These are phyloP conservation scores for Petrophora chlorosata DNA, from an alignment of 2,888 invertebrate genomes.

Conservation along the genomic window DNA sequence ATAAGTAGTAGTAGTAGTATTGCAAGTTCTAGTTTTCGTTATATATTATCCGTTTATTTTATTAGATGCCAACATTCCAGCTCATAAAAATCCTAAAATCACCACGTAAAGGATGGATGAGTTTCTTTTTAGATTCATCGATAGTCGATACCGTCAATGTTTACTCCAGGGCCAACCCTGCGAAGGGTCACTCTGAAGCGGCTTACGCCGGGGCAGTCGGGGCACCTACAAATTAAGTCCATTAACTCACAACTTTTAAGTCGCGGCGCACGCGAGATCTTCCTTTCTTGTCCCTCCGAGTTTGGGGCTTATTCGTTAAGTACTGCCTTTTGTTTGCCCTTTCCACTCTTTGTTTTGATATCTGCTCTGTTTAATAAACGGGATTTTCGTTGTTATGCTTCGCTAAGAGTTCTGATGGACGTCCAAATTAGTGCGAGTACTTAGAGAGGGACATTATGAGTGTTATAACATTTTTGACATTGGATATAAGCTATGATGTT, in stretches of 20 bases:
- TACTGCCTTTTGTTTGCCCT: conserved; percentile 72
- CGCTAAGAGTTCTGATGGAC: conserved; percentile 38
- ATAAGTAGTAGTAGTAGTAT: too few species aligned
- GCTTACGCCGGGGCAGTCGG: conserved; percentile 67
- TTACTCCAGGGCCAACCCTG: conserved; percentile 45
- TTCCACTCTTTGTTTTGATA: conserved; percentile 72
- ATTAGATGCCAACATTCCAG: too few species aligned
- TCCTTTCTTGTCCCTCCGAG: conserved; percentile 76
- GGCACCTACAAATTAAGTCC: conserved; percentile 81
- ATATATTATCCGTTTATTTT: too few species aligned
- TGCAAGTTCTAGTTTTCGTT: too few species aligned
- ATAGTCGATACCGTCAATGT: conserved; percentile 48
- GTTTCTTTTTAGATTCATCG: conserved; percentile 50
- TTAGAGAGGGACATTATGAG: not conserved
- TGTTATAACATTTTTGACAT: too few species aligned
- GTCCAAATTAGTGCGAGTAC: conserved; percentile 32
- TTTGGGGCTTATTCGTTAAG: conserved; percentile 79
- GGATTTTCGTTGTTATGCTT: conserved; percentile 58
- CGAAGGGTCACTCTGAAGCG: conserved; percentile 73
- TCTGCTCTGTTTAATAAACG: conserved; percentile 49
- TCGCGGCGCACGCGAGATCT: conserved; percentile 77
- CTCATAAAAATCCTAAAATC: too few species aligned
- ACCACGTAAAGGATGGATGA: too few species aligned
- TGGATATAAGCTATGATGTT: too few species aligned
- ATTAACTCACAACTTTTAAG: conserved; percentile 82